Conservation (phyloP, 2,797 vertebrate species). For the Chaenodraco wilsoni region DNA sequence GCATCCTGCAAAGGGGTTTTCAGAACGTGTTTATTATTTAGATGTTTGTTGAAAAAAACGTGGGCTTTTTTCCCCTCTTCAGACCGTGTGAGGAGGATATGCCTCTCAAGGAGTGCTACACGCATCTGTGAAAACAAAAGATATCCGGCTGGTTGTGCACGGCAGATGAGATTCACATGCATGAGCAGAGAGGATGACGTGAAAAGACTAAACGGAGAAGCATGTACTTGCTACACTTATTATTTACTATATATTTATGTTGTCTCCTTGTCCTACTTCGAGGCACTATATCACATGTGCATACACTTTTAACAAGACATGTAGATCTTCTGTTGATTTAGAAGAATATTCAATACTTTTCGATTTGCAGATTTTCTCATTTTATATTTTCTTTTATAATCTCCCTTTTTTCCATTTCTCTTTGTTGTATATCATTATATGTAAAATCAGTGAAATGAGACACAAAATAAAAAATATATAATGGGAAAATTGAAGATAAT, state of each 20-base stretch:
- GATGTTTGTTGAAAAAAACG: constrained; percentile 22
- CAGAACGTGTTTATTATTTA: constrained; percentile 49
- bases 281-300: not conserved
- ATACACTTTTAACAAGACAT: not conserved
- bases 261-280: not conserved
- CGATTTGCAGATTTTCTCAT: not conserved
- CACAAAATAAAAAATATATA: no score
- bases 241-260: not conserved
- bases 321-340: not conserved
- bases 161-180: constrained; percentile 16
- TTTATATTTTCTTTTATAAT: not conserved
- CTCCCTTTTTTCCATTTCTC: no score
- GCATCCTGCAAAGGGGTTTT: constrained; percentile 22
- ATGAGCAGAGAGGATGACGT: not conserved
- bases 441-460: no score
- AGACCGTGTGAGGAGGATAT: constrained; percentile 9
- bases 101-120: not conserved
- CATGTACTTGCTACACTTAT: not conserved
- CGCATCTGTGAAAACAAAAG: not conserved
- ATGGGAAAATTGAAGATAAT: no score
- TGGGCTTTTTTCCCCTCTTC: constrained; percentile 20
- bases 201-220: not conserved
- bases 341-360: not conserved
- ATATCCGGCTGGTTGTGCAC: not conserved
- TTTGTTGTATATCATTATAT: no score